Evolutionary conservation across 1,140 invertebrate species (phyloP).

Genomic region (Araneus ventricosus): DNA sequence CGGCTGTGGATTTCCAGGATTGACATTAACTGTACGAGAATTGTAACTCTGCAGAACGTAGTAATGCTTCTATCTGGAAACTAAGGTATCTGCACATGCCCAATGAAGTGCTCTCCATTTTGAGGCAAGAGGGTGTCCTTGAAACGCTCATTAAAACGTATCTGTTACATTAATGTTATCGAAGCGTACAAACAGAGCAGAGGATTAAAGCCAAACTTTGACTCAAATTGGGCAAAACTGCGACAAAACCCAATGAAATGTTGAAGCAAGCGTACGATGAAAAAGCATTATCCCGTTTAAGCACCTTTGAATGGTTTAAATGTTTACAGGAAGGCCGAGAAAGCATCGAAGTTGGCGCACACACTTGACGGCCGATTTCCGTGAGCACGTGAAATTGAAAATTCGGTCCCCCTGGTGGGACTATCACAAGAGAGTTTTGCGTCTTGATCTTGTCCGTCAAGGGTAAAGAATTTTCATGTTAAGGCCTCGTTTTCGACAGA

Average conservation of each 20-base stretch:
- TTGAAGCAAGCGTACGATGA: not conserved
- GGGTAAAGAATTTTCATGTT: not conserved
- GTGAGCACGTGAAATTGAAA: not conserved
- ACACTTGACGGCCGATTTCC: too few relatives aligned
- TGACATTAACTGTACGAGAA: not conserved
- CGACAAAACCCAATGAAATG: not conserved
- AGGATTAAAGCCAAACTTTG: not conserved
- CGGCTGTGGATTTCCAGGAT: not conserved
- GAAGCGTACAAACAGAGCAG: not conserved
- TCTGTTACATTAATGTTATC: not conserved
- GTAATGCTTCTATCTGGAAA: not conserved
- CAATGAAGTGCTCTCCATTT: not conserved
- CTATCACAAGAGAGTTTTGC: not conserved
- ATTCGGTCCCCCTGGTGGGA: not conserved
- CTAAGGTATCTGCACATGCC: not conserved
- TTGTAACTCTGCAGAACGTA: not conserved
- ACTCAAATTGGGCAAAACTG: not conserved
- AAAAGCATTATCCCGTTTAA: not conserved
- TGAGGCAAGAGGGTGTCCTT: not conserved
- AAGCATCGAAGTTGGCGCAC: too few relatives aligned
- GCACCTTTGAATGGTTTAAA: not conserved
- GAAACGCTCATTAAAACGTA: not conserved
- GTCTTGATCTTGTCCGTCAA: not conserved
- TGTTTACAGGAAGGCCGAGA: not conserved
- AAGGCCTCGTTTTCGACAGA: slow-evolving; percentile 1